phyloP scores from a whole-genome alignment of 2,888 invertebrate genomes.

The Euproctis similis region DNA sequence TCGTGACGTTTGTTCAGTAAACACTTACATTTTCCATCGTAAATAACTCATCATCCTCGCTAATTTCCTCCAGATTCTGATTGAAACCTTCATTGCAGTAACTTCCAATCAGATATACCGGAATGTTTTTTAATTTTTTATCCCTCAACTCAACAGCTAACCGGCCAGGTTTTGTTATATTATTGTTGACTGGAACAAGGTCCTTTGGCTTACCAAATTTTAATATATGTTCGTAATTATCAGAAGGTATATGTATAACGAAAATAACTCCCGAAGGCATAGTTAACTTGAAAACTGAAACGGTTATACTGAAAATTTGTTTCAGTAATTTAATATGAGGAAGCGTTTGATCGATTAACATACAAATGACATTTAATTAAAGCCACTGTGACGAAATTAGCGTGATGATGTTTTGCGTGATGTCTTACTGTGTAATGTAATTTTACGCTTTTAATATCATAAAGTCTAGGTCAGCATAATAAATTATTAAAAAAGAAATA shows the following conservation, averaged over 20 bases:
- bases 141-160: constrained; percentile 53
- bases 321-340: constrained; percentile 11
- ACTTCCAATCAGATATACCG: constrained; percentile 54
- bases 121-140: constrained; percentile 57
- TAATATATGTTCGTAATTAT: constrained; percentile 79
- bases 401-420: neutral
- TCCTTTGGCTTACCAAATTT: constrained; percentile 66
- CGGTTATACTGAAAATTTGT: neutral
- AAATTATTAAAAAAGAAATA: too few relatives aligned
- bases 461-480: too few relatives aligned
- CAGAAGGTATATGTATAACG: constrained; percentile 80
- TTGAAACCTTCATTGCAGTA: constrained; percentile 53
- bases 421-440: too few relatives aligned
- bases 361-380: constrained; percentile 31
- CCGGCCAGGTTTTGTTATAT: constrained; percentile 37
- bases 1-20: too few relatives aligned
- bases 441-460: too few relatives aligned
- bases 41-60: constrained; percentile 70
- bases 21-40: constrained; percentile 80
- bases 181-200: constrained; percentile 34
- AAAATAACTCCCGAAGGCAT: constrained; percentile 81
- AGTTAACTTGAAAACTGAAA: constrained; percentile 1
- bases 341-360: constrained; percentile 18
- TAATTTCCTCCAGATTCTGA: constrained; percentile 49
- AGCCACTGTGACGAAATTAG: constrained; percentile 28